Conservation (phyloP, 2,113 vertebrate species). For the Podocnemis expansa region DNA sequence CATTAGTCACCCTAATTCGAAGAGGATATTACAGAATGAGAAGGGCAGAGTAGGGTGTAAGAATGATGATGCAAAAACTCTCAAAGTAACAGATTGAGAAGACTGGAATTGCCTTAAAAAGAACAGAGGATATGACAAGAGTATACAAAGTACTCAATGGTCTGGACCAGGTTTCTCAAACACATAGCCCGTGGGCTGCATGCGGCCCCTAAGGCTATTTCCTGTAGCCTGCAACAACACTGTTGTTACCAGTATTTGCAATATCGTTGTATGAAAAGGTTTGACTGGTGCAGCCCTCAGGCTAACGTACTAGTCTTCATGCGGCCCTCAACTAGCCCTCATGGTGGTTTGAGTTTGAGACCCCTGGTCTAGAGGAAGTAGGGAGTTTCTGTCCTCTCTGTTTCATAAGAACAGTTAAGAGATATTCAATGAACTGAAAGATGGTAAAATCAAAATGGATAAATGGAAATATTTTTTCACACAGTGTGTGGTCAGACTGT, state of each 20-base stretch:
- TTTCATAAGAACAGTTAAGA: neutral
- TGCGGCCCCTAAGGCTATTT: too few relatives aligned
- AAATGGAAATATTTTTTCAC: neutral
- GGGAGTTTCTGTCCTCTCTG: neutral
- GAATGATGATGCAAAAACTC: neutral
- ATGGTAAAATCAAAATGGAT: neutral
- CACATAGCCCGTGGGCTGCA: too few relatives aligned
- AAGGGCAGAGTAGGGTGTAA: neutral
- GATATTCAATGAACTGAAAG: neutral
- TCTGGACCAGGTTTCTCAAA: too few relatives aligned
- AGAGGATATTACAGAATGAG: neutral
- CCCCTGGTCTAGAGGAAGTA: neutral
- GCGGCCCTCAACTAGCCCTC: too few relatives aligned
- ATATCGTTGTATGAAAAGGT: too few relatives aligned
- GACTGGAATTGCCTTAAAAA: neutral
- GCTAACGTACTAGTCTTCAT: too few relatives aligned
- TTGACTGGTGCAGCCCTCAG: too few relatives aligned
- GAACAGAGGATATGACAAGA: neutral
- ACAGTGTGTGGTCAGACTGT: neutral
- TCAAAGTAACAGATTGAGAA: neutral
- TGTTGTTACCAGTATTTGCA: too few relatives aligned
- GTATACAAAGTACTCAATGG: neutral
- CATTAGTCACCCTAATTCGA: neutral
- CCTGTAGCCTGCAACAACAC: too few relatives aligned
- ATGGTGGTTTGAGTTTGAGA: too few relatives aligned